These are phyloP conservation scores for Drosophila prosaltans DNA, from an alignment of 1,140 invertebrate species.

Conservation along the genomic window DNA sequence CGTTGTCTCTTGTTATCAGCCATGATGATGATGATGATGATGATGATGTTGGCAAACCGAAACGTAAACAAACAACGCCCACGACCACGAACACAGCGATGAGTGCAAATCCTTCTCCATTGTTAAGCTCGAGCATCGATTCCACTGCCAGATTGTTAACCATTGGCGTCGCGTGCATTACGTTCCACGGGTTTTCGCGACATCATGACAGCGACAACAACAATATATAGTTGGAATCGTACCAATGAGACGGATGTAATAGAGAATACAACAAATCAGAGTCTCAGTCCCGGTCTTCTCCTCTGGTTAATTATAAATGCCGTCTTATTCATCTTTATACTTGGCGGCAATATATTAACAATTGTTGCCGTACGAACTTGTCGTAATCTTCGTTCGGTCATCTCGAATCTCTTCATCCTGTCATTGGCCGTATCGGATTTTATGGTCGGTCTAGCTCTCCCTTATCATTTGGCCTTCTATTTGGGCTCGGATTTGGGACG, in stretches of 20 bases:
- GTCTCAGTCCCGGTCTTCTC: slow-evolving; percentile 28
- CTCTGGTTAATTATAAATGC: slow-evolving; percentile 87
- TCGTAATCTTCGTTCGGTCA: slow-evolving; percentile 85
- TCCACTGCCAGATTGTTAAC: slow-evolving; percentile 49
- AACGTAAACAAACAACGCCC: slow-evolving; percentile 78
- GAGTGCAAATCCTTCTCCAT: slow-evolving; percentile 59
- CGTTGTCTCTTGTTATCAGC: slow-evolving; percentile 48
- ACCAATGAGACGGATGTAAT: not conserved
- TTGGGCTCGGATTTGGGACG: slow-evolving; percentile 85
- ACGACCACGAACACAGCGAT: slow-evolving; percentile 24
- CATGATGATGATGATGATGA: not conserved
- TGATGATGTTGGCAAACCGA: slow-evolving; percentile 45
- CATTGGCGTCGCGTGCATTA: slow-evolving; percentile 53
- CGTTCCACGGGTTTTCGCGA: slow-evolving; percentile 33
- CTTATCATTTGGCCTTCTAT: slow-evolving; percentile 90
- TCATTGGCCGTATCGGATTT: slow-evolving; percentile 90
- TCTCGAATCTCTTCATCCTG: slow-evolving; percentile 88
- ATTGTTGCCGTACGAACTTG: slow-evolving; percentile 88
- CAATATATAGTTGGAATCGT: slow-evolving; percentile 16
- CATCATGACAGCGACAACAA: not conserved
- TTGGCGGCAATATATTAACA: slow-evolving; percentile 89
- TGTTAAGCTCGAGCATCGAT: slow-evolving; percentile 17
- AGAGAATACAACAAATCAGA: not conserved
- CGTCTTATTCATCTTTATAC: slow-evolving; percentile 86
- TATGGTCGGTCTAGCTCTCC: slow-evolving; percentile 88